phyloP scores from a whole-genome alignment of 53 echinoderm and acorn worm species.

The Patiria pectinifera region DNA sequence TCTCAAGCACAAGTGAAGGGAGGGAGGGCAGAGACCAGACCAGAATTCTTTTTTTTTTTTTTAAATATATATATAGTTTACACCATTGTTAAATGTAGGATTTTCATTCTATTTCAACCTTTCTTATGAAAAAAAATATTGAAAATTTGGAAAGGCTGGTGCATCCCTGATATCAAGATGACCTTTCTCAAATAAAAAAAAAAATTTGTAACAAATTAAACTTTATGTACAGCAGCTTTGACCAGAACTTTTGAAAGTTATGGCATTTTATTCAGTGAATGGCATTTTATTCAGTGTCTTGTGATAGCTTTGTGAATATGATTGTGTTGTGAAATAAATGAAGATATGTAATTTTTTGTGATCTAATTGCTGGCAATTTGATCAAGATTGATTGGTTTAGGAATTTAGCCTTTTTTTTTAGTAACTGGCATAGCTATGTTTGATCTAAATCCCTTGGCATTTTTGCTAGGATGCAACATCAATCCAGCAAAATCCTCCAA shows the following conservation, averaged over 20 bases:
- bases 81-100: too few relatives aligned
- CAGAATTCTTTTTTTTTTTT: background rate
- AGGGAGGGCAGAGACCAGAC: background rate
- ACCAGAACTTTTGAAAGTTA: background rate
- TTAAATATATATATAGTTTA: too few relatives aligned
- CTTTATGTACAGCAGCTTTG: background rate
- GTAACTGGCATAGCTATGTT: background rate
- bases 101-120: too few relatives aligned
- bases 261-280: background rate
- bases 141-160: too few relatives aligned
- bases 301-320: background rate
- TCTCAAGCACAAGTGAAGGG: slow-evolving; percentile 55
- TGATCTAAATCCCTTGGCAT: background rate
- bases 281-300: background rate
- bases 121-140: too few relatives aligned
- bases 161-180: too few relatives aligned
- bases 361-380: slow-evolving; percentile 60
- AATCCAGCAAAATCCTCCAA: too few relatives aligned
- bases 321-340: background rate
- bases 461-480: too few relatives aligned
- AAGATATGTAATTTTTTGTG: background rate
- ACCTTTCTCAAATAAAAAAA: too few relatives aligned
- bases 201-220: background rate
- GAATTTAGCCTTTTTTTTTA: slow-evolving; percentile 12
- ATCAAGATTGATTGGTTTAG: slow-evolving; percentile 39